Conservation (phyloP, 2,888 invertebrate genomes). For the Morinoia aosen region DNA sequence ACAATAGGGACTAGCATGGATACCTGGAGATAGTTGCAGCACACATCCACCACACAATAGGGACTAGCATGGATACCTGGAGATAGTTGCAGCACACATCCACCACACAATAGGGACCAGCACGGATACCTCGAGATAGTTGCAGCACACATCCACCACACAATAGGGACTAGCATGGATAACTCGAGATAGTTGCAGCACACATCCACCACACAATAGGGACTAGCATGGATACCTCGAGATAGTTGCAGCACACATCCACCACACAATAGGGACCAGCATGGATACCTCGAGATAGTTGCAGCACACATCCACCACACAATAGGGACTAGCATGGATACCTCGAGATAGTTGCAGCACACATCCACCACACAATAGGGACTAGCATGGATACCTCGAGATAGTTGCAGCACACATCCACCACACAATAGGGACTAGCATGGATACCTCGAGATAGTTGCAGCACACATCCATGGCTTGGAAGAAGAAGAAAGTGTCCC, state of each 20-base stretch:
- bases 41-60: too few relatives aligned
- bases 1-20: too few relatives aligned
- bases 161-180: too few relatives aligned
- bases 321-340: background rate
- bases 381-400: background rate
- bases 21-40: too few relatives aligned
- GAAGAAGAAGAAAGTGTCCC: constrained; percentile 84
- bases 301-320: background rate
- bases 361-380: background rate
- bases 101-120: too few relatives aligned
- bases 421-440: background rate
- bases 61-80: too few relatives aligned
- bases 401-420: background rate
- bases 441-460: constrained; percentile 75
- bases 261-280: background rate
- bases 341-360: background rate
- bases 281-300: background rate
- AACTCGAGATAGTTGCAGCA: too few relatives aligned
- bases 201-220: too few relatives aligned
- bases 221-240: too few relatives aligned
- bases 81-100: too few relatives aligned
- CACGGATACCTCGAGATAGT: too few relatives aligned
- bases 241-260: background rate
- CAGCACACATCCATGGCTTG: constrained; percentile 87
- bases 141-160: too few relatives aligned